Conservation (phyloP, 2,888 invertebrate species). For the Therioaphis trifolii region DNA sequence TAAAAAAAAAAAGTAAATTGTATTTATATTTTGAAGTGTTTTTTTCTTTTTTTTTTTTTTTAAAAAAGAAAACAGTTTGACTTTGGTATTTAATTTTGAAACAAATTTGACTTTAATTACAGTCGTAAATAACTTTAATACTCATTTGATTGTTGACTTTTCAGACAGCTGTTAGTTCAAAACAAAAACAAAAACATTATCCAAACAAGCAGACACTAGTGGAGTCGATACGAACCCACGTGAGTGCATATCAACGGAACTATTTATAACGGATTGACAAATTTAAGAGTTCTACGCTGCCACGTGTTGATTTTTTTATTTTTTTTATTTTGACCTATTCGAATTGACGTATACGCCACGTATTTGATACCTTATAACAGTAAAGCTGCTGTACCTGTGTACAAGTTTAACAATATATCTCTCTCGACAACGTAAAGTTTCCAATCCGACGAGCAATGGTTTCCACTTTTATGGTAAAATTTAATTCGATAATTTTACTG, state of each 20-base stretch:
- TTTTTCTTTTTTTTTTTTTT: too few relatives aligned
- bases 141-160: conserved; percentile 11
- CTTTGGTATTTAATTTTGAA: too few relatives aligned
- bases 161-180: not conserved
- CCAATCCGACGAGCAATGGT: not conserved
- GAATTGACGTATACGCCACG: not conserved
- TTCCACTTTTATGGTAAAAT: not conserved
- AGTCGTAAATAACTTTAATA: conserved; percentile 12
- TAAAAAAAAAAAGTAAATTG: too few relatives aligned
- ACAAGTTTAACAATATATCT: not conserved
- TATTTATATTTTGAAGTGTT: too few relatives aligned
- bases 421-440: not conserved
- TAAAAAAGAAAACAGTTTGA: too few relatives aligned
- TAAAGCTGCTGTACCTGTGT: not conserved
- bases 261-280: too few relatives aligned
- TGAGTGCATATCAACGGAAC: too few relatives aligned
- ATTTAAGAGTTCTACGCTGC: too few relatives aligned
- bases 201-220: not conserved
- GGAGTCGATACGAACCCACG: too few relatives aligned
- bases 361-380: not conserved
- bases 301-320: too few relatives aligned
- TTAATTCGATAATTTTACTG: not conserved
- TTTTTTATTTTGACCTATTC: too few relatives aligned
- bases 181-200: not conserved
- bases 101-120: too few relatives aligned